Evolutionary conservation across 1,140 invertebrate genomes (phyloP).

Genomic region (Sweltsa coloradensis): DNA sequence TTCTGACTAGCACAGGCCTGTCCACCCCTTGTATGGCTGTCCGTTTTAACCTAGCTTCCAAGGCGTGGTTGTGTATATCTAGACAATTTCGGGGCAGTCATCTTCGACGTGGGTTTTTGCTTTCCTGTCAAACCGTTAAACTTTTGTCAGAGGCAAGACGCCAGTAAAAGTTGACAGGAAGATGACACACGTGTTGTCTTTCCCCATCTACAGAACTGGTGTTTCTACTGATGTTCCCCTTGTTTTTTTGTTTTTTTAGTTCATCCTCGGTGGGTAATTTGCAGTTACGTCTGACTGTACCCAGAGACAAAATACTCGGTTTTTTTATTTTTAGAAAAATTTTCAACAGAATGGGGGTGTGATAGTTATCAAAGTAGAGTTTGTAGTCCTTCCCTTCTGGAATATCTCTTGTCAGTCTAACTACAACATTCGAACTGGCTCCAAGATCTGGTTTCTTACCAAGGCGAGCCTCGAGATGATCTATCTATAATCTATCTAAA

Average conservation of each 20-base stretch:
- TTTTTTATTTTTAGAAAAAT: background rate
- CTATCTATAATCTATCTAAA: no score
- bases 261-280: slow-evolving; percentile 8
- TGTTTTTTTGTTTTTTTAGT: slow-evolving; percentile 10
- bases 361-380: slow-evolving; percentile 17
- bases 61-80: no score
- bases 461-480: no score
- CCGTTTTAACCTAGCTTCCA: no score
- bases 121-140: background rate
- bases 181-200: background rate
- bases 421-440: slow-evolving; percentile 19
- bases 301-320: slow-evolving; percentile 7
- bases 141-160: background rate
- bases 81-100: background rate
- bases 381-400: slow-evolving; percentile 8
- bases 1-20: no score
- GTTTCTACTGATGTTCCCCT: no score
- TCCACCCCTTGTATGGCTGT: no score
- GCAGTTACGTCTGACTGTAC: slow-evolving; percentile 8
- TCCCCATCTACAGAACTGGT: background rate
- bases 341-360: background rate
- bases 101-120: background rate
- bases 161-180: background rate
- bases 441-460: slow-evolving; percentile 18
- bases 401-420: slow-evolving; percentile 10